Evolutionary conservation across 2,888 invertebrate genomes (phyloP).

Genomic region (Netelia fuscicornis): DNA sequence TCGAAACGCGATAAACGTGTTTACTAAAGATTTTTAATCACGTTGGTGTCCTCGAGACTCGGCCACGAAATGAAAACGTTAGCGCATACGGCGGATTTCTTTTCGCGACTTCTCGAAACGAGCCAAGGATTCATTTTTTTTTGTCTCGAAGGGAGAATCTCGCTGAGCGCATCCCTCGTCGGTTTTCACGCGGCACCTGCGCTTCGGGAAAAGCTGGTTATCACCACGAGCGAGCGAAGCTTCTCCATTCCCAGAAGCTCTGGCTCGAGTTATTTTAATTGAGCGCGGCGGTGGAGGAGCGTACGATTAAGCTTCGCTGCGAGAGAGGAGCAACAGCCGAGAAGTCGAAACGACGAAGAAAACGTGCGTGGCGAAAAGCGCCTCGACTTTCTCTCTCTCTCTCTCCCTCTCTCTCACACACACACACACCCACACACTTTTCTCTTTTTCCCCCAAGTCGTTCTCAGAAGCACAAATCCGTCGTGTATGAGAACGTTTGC

Average conservation of each 20-base stretch:
- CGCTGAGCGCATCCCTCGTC: conserved; percentile 16
- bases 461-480: conserved; percentile 80
- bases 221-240: conserved; percentile 47
- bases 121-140: background rate
- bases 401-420: conserved; percentile 1
- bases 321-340: conserved; percentile 54
- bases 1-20: background rate
- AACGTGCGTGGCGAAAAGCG: conserved; percentile 70
- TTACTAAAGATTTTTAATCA: conserved; percentile 22
- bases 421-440: background rate
- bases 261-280: conserved; percentile 78
- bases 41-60: background rate
- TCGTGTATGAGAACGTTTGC: conserved; percentile 68
- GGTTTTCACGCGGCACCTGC: conserved; percentile 59
- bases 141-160: background rate
- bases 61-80: background rate
- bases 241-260: conserved; percentile 66
- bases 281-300: conserved; percentile 68
- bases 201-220: conserved; percentile 61
- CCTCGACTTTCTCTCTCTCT: conserved; percentile 51
- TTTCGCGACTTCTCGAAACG: background rate
- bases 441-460: conserved; percentile 27
- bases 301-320: conserved; percentile 8
- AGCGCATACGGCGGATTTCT: conserved; percentile 23
- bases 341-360: conserved; percentile 53